Conservation (phyloP, 35 echinoderm and acorn worm genomes). For the Holothuria glaberrima region DNA sequence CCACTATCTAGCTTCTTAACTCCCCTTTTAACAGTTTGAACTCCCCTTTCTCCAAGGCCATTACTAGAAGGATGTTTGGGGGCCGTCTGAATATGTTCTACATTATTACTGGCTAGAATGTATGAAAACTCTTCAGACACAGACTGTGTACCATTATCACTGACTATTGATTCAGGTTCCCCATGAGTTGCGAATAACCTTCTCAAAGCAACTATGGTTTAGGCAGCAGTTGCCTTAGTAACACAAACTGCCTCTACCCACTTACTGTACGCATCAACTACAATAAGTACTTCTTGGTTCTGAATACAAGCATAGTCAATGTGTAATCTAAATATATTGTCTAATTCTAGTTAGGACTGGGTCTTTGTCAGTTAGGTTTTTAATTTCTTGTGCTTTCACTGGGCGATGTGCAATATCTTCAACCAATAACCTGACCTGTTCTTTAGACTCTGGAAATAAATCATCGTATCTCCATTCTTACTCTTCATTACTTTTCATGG, state of each 20-base stretch:
- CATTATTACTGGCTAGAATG: slow-evolving; percentile 36
- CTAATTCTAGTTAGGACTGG: slow-evolving; percentile 32
- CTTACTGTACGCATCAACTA: slow-evolving; percentile 50
- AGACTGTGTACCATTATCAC: too few species aligned
- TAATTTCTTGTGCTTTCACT: not conserved
- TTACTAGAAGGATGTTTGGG: too few species aligned
- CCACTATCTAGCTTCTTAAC: slow-evolving; percentile 22
- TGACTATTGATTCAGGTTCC: too few species aligned
- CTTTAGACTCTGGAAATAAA: slow-evolving; percentile 17
- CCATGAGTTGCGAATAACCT: slow-evolving; percentile 63
- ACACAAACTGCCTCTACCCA: slow-evolving; percentile 6
- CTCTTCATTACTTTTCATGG: not conserved
- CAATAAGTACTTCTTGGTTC: slow-evolving; percentile 20
- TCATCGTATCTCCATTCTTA: not conserved
- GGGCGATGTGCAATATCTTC: slow-evolving; percentile 32
- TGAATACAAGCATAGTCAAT: too few species aligned
- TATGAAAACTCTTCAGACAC: slow-evolving; percentile 62
- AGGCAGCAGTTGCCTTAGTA: slow-evolving; percentile 17
- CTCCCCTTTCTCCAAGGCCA: too few species aligned
- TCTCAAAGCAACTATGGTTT: slow-evolving; percentile 50
- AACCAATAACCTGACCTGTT: slow-evolving; percentile 25
- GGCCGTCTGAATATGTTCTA: too few species aligned
- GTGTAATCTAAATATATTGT: slow-evolving; percentile 42
- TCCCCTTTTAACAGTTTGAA: too few species aligned
- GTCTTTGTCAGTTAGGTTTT: too few species aligned